These are phyloP conservation scores for Coracias cyanogaster DNA, from an alignment of 2,797 vertebrate genomes.

Conservation along the genomic window DNA sequence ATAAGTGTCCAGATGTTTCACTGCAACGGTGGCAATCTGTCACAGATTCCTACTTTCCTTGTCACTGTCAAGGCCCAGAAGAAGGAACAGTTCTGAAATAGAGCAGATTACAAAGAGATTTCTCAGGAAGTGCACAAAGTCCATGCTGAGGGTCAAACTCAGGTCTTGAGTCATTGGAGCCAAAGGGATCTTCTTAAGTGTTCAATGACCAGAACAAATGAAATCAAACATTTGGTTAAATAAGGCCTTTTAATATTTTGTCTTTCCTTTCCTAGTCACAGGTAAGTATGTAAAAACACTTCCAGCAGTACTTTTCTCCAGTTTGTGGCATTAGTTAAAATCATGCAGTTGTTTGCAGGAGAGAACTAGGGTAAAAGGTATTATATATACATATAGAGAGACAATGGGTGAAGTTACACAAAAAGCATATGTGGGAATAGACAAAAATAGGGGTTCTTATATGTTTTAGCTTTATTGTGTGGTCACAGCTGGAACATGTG, in stretches of 20 bases:
- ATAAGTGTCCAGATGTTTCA: background rate
- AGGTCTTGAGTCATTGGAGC: rapidly evolving
- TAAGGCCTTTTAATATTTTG: background rate
- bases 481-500: conserved; percentile 22
- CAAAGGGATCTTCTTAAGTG: background rate
- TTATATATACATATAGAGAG: background rate
- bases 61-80: background rate
- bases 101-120: background rate
- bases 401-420: conserved; percentile 31
- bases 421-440: background rate
- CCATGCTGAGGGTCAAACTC: background rate
- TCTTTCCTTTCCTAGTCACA: background rate
- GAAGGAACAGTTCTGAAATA: background rate
- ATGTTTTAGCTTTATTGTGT: background rate
- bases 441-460: background rate
- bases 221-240: background rate
- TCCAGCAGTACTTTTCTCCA: background rate
- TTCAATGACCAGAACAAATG: background rate
- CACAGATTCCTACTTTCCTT: background rate
- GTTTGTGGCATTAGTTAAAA: background rate
- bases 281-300: background rate
- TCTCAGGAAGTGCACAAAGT: background rate
- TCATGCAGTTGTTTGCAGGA: background rate
- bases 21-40: background rate
- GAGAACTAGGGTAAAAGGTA: background rate